Evolutionary conservation across 2,113 vertebrate genomes (phyloP).

Genomic region (Pseudorhombus dupliciocellatus): DNA sequence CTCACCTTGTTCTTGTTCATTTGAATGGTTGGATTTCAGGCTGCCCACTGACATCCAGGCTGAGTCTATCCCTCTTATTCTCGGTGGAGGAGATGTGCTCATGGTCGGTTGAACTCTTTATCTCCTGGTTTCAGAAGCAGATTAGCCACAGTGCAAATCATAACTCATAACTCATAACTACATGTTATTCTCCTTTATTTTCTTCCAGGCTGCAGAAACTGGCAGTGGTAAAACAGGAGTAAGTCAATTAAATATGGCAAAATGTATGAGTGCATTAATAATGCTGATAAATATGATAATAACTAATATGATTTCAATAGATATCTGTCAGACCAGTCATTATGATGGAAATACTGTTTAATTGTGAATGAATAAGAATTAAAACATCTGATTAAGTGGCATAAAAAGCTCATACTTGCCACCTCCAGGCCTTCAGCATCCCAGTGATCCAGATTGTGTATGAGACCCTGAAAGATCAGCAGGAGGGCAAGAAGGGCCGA

Average conservation of each 20-base stretch:
- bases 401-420: neutral
- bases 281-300: too few species aligned
- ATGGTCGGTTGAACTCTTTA: slow-evolving; percentile 83
- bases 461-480: slow-evolving; percentile 95
- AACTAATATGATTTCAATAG: too few species aligned
- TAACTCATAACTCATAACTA: too few species aligned
- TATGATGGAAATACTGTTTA: neutral
- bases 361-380: neutral
- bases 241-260: slow-evolving; percentile 79
- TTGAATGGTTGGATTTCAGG: slow-evolving; percentile 70
- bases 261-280: neutral
- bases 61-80: slow-evolving; percentile 94
- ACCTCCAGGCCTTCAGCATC: slow-evolving; percentile 92
- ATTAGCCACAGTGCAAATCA: neutral
- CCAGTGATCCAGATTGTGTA: slow-evolving; percentile 98
- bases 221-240: slow-evolving; percentile 99
- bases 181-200: neutral
- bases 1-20: neutral
- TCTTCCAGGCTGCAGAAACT: slow-evolving; percentile 92
- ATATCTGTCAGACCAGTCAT: too few species aligned
- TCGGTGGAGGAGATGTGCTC: slow-evolving; percentile 96
- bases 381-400: neutral
- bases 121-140: neutral
- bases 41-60: slow-evolving; percentile 98
- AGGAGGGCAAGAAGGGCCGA: slow-evolving; percentile 95